Conservation (phyloP, 2,888 invertebrate species). For the Pterostichus madidus region DNA sequence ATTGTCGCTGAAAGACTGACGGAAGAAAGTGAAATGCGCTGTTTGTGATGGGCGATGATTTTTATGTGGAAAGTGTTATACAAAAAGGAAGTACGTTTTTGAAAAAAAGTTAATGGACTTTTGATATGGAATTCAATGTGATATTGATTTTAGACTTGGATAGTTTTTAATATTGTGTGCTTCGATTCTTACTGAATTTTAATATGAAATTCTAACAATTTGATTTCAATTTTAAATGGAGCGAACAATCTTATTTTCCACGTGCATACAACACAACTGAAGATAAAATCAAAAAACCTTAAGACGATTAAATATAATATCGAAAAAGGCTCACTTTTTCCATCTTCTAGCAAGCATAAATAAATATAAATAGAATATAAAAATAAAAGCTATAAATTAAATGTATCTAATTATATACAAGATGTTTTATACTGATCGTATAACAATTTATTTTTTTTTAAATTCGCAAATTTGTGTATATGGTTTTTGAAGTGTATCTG, state of each 20-base stretch:
- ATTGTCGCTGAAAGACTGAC: constrained; percentile 30
- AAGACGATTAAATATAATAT: too few relatives aligned
- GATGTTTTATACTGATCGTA: too few relatives aligned
- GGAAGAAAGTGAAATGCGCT: constrained; percentile 56
- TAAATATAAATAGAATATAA: too few relatives aligned
- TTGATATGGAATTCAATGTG: constrained; percentile 58
- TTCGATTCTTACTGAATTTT: constrained; percentile 47
- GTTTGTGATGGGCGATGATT: constrained; percentile 38
- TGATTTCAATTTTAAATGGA: constrained; percentile 9
- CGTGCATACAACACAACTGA: too few relatives aligned
- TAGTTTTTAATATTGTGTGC: constrained; percentile 56
- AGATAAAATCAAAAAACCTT: too few relatives aligned
- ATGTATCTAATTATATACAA: too few relatives aligned
- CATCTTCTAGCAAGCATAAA: too few relatives aligned
- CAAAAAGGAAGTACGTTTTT: constrained; percentile 7
- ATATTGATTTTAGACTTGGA: constrained; percentile 50
- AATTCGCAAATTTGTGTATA: too few relatives aligned
- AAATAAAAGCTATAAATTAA: too few relatives aligned
- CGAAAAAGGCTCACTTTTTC: too few relatives aligned
- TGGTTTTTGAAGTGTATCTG: too few relatives aligned
- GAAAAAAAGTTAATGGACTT: constrained; percentile 51
- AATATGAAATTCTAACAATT: constrained; percentile 33
- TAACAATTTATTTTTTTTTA: too few relatives aligned
- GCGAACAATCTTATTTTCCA: not conserved
- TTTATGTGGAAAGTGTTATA: constrained; percentile 26